phyloP scores from a whole-genome alignment of 2,113 vertebrate genomes.

The Ptilonorhynchus violaceus region DNA sequence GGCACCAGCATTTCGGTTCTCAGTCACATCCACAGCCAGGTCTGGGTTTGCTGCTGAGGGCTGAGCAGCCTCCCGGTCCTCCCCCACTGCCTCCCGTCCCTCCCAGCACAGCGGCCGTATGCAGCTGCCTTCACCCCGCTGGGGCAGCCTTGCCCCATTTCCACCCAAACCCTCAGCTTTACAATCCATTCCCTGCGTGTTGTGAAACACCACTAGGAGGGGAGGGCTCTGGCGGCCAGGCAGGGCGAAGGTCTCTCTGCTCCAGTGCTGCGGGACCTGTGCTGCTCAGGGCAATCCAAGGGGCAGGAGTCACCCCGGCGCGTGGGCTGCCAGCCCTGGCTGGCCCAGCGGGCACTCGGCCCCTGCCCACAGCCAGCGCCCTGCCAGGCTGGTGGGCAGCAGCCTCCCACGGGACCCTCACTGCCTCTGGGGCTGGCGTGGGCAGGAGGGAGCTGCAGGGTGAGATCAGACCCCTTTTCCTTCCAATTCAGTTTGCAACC shows the following conservation, averaged over 20 bases:
- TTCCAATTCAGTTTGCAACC: neutral
- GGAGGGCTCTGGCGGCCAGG: neutral
- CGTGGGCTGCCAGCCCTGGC: neutral
- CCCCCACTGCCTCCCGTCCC: fast-evolving
- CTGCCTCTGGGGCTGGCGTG: fast-evolving
- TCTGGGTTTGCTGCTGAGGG: neutral
- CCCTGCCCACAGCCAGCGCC: neutral
- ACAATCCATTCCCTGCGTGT: neutral
- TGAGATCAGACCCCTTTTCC: neutral
- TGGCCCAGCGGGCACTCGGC: neutral
- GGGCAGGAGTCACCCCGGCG: fast-evolving
- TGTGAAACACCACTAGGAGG: neutral
- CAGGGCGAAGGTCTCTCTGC: neutral
- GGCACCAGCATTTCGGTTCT: neutral
- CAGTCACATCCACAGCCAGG: neutral
- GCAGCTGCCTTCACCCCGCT: fast-evolving
- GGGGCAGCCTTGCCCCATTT: neutral
- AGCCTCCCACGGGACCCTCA: fast-evolving
- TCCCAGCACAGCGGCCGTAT: fast-evolving
- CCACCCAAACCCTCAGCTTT: neutral
- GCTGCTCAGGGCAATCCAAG: neutral
- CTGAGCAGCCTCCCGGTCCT: neutral
- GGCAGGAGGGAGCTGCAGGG: neutral
- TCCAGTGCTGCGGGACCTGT: fast-evolving
- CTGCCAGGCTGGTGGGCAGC: neutral